Evolutionary conservation across 2,888 invertebrate species (phyloP).

Genomic region (Andrena praecox): DNA sequence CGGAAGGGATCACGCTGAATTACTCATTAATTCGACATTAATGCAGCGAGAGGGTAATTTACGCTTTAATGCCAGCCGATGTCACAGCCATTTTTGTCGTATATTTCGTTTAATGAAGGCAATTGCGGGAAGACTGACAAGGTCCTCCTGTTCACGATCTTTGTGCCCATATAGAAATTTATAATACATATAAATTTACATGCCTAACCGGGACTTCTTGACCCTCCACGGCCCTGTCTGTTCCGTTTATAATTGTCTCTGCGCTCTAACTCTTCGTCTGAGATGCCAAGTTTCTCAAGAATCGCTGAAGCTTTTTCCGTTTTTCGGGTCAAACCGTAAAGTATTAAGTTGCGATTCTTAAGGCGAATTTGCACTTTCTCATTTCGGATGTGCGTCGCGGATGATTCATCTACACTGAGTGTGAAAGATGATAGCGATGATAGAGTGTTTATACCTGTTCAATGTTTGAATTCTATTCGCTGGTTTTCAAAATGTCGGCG

Average conservation of each 20-base stretch:
- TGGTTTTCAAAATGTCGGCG: no score
- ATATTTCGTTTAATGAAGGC: constrained; percentile 53
- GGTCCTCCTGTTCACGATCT: constrained; percentile 13
- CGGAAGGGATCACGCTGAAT: constrained; percentile 37
- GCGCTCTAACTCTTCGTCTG: background rate
- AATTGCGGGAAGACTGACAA: constrained; percentile 45
- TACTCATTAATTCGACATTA: constrained; percentile 62
- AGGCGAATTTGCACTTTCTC: no score
- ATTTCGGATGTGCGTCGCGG: no score
- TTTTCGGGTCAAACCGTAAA: no score
- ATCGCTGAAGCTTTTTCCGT: background rate
- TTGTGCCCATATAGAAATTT: constrained; percentile 1
- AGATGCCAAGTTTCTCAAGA: background rate
- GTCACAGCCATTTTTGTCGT: constrained; percentile 36
- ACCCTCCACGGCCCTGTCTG: background rate
- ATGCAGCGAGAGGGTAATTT: constrained; percentile 56
- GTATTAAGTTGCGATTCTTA: no score
- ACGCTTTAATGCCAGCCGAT: constrained; percentile 47
- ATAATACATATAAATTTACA: constrained; percentile 31
- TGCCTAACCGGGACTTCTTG: background rate
- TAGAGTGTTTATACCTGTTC: no score
- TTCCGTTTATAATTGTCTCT: background rate
- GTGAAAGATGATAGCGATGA: no score
- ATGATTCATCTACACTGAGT: no score
- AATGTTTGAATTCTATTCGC: no score